Percentiles rank a stretch among this genome's conserved stretches.
These are phyloP conservation scores for Jacana jacana DNA, from an alignment of 2,113 vertebrate genomes.

Conservation along the genomic window DNA sequence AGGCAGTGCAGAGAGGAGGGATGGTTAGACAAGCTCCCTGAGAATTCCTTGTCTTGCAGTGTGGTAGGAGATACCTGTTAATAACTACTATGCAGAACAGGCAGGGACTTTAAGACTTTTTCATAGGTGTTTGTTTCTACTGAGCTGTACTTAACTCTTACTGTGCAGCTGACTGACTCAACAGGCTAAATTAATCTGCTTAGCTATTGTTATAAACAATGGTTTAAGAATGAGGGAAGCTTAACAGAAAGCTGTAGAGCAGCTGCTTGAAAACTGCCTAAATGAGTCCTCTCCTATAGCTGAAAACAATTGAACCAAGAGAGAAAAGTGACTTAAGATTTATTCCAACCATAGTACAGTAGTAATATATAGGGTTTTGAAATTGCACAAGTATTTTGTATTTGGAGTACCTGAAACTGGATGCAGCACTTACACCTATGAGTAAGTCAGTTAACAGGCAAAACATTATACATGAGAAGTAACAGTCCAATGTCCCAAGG, in stretches of 20 bases:
- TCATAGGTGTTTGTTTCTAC: neutral
- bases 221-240: neutral
- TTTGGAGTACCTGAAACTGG: neutral
- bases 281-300: neutral
- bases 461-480: neutral
- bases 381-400: neutral
- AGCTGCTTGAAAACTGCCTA: neutral
- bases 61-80: neutral
- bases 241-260: neutral
- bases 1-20: neutral
- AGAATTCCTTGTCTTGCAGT: neutral
- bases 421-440: neutral
- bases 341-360: neutral
- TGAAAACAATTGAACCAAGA: neutral
- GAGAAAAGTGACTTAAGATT: neutral
- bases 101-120: neutral
- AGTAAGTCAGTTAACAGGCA: neutral
- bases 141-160: neutral
- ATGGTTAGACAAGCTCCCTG: neutral
- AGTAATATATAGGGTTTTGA: neutral
- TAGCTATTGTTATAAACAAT: neutral
- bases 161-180: neutral
- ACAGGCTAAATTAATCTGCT: neutral
- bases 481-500: constrained; percentile 63
- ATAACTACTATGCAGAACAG: neutral